Percentiles rank a stretch among this genome's conserved stretches.
phyloP scores from a whole-genome alignment of 2,113 vertebrate species.

The Neomonachus schauinslandi region DNA sequence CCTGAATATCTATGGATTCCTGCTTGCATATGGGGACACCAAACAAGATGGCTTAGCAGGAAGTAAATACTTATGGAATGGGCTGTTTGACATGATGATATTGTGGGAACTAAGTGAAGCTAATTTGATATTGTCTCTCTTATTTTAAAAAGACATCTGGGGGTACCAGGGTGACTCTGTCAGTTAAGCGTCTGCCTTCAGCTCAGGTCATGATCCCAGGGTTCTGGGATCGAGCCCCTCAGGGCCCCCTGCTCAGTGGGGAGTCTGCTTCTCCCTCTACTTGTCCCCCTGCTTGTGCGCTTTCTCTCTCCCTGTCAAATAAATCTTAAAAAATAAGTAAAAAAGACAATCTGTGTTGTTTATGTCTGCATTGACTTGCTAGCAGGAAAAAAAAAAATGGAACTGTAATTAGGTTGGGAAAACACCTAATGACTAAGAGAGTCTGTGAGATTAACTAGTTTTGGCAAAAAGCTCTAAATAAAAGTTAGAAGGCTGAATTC shows the following conservation, averaged over 20 bases:
- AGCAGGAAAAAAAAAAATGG: neutral
- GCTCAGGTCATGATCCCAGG: too few relatives aligned
- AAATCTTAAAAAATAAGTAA: neutral
- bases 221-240: too few relatives aligned
- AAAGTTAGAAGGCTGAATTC: neutral
- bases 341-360: slow-evolving; percentile 28
- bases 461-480: slow-evolving; percentile 28
- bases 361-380: neutral
- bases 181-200: neutral
- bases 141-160: slow-evolving; percentile 20
- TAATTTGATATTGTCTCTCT: slow-evolving; percentile 15
- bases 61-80: neutral
- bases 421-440: slow-evolving; percentile 20
- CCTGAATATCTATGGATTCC: neutral
- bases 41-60: neutral
- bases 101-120: neutral
- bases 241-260: neutral
- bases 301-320: neutral
- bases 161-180: neutral
- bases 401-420: neutral
- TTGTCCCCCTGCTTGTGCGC: neutral
- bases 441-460: neutral
- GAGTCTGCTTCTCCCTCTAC: neutral
- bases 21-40: neutral
- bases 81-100: neutral